A percentile compares a stretch with the other conserved stretches of the same genome.
These are phyloP conservation scores for Anguilla megastoma DNA, from an alignment of 2,797 vertebrate genomes.

Conservation along the genomic window DNA sequence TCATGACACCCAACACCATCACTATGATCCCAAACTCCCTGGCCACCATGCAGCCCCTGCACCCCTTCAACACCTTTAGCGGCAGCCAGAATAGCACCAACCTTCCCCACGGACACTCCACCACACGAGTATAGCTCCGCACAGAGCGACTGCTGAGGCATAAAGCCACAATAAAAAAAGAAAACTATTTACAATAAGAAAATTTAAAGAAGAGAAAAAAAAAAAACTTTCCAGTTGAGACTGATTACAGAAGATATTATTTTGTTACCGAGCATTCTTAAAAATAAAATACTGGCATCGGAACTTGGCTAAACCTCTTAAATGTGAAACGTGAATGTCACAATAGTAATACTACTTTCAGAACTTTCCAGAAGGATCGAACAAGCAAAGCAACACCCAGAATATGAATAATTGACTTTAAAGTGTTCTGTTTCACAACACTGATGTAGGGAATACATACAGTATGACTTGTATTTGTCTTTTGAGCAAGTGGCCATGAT, in stretches of 20 bases:
- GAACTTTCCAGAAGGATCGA: constrained; percentile 53
- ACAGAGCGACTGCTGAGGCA: background rate
- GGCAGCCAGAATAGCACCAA: constrained; percentile 91
- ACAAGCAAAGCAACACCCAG: background rate
- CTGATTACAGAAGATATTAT: constrained; percentile 55
- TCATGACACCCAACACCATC: constrained; percentile 93
- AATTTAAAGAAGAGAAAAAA: constrained; percentile 5
- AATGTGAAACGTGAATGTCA: constrained; percentile 82
- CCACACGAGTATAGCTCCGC: constrained; percentile 90
- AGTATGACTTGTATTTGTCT: constrained; percentile 35
- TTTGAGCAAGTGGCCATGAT: constrained; percentile 65
- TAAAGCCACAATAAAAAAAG: constrained; percentile 24
- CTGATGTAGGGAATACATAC: constrained; percentile 50
- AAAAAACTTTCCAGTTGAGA: constrained; percentile 32
- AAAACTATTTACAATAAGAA: constrained; percentile 40
- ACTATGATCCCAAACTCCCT: constrained; percentile 95
- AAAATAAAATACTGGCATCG: constrained; percentile 57
- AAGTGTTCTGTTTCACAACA: constrained; percentile 31
- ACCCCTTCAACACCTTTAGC: constrained; percentile 91
- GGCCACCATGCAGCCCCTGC: constrained; percentile 85
- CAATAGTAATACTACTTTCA: constrained; percentile 61
- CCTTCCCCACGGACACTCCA: constrained; percentile 94
- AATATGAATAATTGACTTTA: constrained; percentile 16
- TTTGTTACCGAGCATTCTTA: constrained; percentile 67
- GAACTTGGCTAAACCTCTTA: constrained; percentile 82